Conservation (phyloP, 2,888 invertebrate genomes). For the Ectobius pallidus region DNA sequence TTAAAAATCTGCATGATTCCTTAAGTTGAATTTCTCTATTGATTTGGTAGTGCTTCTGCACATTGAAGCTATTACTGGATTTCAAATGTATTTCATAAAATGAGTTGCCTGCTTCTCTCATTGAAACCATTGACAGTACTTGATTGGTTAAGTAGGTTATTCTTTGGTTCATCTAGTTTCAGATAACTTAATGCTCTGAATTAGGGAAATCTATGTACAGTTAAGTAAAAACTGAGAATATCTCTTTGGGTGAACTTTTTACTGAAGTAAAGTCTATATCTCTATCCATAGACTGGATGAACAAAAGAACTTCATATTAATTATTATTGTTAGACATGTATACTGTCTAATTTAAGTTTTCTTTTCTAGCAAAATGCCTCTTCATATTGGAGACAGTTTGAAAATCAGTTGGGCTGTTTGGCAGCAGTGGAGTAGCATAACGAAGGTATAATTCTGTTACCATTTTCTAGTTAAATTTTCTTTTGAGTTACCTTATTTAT, state of each 20-base stretch:
- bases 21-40: no score
- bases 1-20: no score
- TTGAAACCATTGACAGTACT: constrained; percentile 1
- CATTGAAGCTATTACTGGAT: no score
- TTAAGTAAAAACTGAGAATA: no score
- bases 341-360: constrained; percentile 24
- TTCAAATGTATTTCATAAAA: no score
- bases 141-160: no score
- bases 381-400: constrained; percentile 16
- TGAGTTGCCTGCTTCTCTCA: neutral
- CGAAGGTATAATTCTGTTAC: neutral
- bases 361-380: constrained; percentile 23
- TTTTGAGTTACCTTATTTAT: neutral
- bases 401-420: constrained; percentile 18
- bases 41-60: no score
- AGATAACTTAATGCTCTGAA: no score
- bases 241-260: no score
- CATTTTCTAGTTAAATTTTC: neutral
- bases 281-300: neutral
- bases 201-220: no score
- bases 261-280: neutral
- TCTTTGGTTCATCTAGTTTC: no score
- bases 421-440: constrained; percentile 19
- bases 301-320: neutral
- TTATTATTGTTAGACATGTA: no score